Conservation (phyloP, 2,888 invertebrate species). For the Phasia obesa region DNA sequence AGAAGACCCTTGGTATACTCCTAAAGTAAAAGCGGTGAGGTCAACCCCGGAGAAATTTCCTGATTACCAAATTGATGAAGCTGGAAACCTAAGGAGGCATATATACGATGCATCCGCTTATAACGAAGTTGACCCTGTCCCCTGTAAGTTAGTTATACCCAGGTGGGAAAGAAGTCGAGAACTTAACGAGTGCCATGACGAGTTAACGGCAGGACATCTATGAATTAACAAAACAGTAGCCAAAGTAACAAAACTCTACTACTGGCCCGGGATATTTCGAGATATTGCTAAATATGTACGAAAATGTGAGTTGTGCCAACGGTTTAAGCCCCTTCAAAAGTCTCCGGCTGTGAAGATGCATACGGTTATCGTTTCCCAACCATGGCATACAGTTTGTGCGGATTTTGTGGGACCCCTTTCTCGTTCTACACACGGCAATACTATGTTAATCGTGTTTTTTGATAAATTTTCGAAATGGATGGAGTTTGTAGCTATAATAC, state of each 20-base stretch:
- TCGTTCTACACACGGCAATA: slow-evolving; percentile 27
- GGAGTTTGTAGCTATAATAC: not conserved
- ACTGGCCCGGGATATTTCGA: too few relatives aligned
- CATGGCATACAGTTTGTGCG: slow-evolving; percentile 11
- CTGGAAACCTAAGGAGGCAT: too few relatives aligned
- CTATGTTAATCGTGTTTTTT: slow-evolving; percentile 16
- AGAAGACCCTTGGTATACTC: too few relatives aligned
- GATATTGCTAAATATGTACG: not conserved
- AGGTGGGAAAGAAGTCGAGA: not conserved
- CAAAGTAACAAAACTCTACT: slow-evolving; percentile 7
- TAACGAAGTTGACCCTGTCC: not conserved
- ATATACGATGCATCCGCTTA: too few relatives aligned
- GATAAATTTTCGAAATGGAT: slow-evolving; percentile 42
- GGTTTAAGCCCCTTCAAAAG: not conserved
- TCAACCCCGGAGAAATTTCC: too few relatives aligned
- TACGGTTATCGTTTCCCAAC: not conserved
- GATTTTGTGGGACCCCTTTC: slow-evolving; percentile 40
- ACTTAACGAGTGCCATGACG: slow-evolving; percentile 27
- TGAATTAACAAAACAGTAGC: slow-evolving; percentile 8
- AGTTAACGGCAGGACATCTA: slow-evolving; percentile 27
- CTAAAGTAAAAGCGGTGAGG: too few relatives aligned
- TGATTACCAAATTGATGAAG: too few relatives aligned
- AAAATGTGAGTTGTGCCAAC: slow-evolving; percentile 5
- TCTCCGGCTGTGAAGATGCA: too few relatives aligned
- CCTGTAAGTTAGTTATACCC: slow-evolving; percentile 1